A percentile compares a stretch with the other conserved stretches of the same genome.
These are phyloP conservation scores for Luffia ferchaultella DNA, from an alignment of 2,888 invertebrate genomes.

Conservation along the genomic window DNA sequence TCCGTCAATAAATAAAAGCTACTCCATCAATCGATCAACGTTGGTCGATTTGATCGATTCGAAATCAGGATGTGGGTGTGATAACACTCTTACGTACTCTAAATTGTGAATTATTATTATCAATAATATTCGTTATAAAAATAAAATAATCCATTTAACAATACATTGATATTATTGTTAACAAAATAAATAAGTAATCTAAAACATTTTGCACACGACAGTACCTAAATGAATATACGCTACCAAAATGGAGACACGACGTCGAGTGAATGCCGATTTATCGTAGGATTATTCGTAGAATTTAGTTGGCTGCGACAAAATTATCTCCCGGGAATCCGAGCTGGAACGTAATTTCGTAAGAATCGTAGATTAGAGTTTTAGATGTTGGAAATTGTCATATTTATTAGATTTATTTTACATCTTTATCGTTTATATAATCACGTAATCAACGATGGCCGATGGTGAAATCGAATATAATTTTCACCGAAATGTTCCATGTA, in stretches of 20 bases:
- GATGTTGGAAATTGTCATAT: background rate
- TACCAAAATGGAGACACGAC: slow-evolving; percentile 19
- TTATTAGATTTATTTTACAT: background rate
- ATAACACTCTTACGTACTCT: too few species aligned
- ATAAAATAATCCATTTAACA: too few species aligned
- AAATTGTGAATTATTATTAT: too few species aligned
- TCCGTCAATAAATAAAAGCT: too few species aligned
- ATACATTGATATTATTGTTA: too few species aligned
- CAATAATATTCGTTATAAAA: too few species aligned
- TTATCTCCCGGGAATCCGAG: background rate
- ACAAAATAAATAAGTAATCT: too few species aligned
- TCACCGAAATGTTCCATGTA: background rate
- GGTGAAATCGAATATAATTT: background rate
- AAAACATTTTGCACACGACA: slow-evolving; percentile 8
- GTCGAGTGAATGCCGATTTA: slow-evolving; percentile 15
- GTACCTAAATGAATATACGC: slow-evolving; percentile 16
- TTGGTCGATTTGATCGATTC: too few species aligned
- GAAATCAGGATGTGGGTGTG: too few species aligned
- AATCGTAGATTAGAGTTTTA: background rate
- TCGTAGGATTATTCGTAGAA: slow-evolving; percentile 1
- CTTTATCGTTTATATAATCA: background rate
- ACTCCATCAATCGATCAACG: too few species aligned
- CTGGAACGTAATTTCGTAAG: background rate
- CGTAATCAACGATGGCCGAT: background rate
- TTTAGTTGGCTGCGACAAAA: background rate